Evolutionary conservation across 35 echinoderm and acorn worm species (phyloP), one percentile per base, ranked within the genome.

Genomic region (Eucidaris tribuloides): DNA sequence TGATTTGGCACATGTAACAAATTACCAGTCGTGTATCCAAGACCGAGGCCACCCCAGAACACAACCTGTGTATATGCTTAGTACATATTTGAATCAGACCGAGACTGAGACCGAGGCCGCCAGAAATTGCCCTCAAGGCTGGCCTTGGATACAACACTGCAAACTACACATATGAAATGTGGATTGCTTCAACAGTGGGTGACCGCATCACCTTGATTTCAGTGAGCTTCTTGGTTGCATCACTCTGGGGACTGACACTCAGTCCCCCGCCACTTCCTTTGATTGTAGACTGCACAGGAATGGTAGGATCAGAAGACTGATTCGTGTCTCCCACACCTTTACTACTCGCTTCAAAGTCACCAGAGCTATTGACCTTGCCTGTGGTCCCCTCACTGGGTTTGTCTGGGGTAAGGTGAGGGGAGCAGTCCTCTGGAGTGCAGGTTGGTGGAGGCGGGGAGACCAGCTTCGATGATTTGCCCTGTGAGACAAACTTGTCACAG

Each of bases 381-480:
- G 40, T 30, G 17, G 33, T 43, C 13, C 22, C 36, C 14, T 72
- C 66, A 23, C 13, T 17, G 28, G 24, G 33, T 32, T 41, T 43
- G 66, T 72, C 14, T 43, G 40, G 40, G 66, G 38, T 72, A n/a
- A n/a, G 66, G 66, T 18, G 66, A 40, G 66, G 66, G 7, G 66
- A 72, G 66, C n/a, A 19, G n/a, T 72, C 66, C 66, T 72, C 66
- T 42, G 66, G 66, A n/a, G 66, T 72, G 66, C 66, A 72, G 5
- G 66, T 20, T 7, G 66, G 66, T 18, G 66, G 66, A 35, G 66
- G 66, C 23, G 66, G 66, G 40, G 66, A 72, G 2, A 72, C 66
- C 1, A 72, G 66, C 9, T n/a, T 72, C n/a, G 48, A n/a, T 9
- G 48, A 52, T 52, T 52, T n/a, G 9, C 48, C 48, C 9, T 52